Conservation (phyloP, 2,888 invertebrate species). For the Dilophus febrilis region DNA sequence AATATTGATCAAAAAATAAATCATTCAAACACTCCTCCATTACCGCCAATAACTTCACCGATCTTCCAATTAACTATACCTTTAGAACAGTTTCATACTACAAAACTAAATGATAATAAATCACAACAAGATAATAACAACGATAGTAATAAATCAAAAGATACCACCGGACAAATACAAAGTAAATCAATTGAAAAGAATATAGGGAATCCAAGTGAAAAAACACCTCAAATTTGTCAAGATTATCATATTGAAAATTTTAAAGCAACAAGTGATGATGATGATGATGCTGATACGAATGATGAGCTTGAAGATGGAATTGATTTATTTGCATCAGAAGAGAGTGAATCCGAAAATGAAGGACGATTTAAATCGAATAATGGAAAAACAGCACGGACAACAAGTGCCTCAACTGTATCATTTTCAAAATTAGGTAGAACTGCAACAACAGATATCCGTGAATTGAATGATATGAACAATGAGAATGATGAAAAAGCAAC, state of each 20-base stretch:
- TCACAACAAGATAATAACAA: neutral
- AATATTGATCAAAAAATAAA: no score
- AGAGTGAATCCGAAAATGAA: conserved; percentile 15
- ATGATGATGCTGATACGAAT: conserved; percentile 9
- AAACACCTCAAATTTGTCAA: no score
- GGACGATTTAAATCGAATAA: conserved; percentile 13
- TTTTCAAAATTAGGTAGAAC: conserved; percentile 12
- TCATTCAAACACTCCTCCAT: neutral
- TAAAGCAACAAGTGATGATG: conserved; percentile 7
- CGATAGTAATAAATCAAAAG: neutral
- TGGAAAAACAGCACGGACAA: conserved; percentile 9
- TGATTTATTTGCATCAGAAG: conserved; percentile 14
- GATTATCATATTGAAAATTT: no score
- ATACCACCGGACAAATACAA: neutral
- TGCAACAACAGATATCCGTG: conserved; percentile 7
- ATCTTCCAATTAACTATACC: no score
- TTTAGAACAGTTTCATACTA: no score
- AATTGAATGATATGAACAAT: conserved; percentile 10
- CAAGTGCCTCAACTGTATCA: conserved; percentile 10
- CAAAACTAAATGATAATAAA: neutral
- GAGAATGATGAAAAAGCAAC: neutral
- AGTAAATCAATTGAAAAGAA: conserved; percentile 1
- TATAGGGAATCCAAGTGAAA: neutral
- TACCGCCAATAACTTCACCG: neutral
- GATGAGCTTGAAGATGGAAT: conserved; percentile 15